Conservation (phyloP, 2,888 invertebrate genomes). For the Rotaria macrura region DNA sequence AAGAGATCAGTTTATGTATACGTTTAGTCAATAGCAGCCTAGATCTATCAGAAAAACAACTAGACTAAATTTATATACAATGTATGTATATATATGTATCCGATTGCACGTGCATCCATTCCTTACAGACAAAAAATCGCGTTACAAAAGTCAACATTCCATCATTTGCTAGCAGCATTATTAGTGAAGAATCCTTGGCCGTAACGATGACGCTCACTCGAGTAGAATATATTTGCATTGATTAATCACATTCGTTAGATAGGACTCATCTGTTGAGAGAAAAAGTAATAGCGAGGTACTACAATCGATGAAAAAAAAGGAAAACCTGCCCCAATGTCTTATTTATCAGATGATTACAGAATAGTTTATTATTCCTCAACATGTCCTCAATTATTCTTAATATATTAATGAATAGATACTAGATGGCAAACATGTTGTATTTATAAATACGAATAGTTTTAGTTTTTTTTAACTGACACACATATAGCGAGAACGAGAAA, state of each 20-base stretch:
- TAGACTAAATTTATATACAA: background rate
- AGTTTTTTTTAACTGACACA: background rate
- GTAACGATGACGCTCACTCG: slow-evolving; percentile 6
- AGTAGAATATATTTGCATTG: slow-evolving; percentile 12
- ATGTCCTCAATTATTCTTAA: background rate
- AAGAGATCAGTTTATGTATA: background rate
- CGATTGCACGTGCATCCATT: background rate
- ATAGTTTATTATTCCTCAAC: background rate
- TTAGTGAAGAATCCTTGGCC: background rate
- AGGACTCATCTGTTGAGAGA: background rate
- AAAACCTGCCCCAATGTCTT: background rate
- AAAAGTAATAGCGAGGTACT: background rate
- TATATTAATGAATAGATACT: background rate
- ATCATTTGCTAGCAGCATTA: background rate
- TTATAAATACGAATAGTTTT: background rate
- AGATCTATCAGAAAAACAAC: background rate
- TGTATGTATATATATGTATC: background rate
- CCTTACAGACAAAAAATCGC: background rate
- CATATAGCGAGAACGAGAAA: too few species aligned
- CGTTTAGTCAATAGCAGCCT: background rate
- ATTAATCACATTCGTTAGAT: slow-evolving; percentile 3
- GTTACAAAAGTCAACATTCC: background rate
- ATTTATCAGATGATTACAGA: background rate
- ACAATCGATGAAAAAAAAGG: background rate
- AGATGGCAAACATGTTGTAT: background rate